These are phyloP conservation scores for Montipora capricornis DNA, from an alignment of 64 coral and sea anemone species.

Conservation along the genomic window DNA sequence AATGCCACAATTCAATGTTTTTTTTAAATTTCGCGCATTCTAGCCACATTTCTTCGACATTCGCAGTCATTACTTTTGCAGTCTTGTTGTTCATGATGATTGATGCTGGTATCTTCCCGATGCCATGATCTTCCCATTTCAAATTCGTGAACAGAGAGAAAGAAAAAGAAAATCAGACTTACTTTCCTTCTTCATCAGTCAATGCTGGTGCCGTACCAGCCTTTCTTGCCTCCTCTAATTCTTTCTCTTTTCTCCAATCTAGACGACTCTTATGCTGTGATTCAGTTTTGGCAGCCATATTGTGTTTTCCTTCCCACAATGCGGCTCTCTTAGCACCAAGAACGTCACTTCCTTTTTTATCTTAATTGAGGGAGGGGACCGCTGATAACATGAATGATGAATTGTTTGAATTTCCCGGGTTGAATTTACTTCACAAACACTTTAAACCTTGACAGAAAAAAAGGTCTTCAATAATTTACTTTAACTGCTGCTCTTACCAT, in stretches of 20 bases:
- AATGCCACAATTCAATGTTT: too few species aligned
- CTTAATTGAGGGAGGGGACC: neutral
- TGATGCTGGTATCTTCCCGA: too few species aligned
- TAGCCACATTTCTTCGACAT: too few species aligned
- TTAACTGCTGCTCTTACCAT: too few species aligned
- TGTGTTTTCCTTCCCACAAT: conserved; percentile 84
- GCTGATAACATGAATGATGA: neutral
- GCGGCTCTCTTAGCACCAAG: neutral
- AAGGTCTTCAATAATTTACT: neutral
- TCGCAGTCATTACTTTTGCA: too few species aligned
- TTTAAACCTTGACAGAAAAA: neutral
- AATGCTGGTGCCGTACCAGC: conserved; percentile 98
- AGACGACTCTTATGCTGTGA: conserved; percentile 91
- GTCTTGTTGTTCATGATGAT: too few species aligned
- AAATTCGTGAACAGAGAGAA: neutral
- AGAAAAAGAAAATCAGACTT: conserved; percentile 12
- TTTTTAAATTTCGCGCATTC: too few species aligned
- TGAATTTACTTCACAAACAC: too few species aligned
- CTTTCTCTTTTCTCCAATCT: conserved; percentile 99
- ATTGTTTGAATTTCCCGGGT: neutral
- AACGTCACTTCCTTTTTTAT: conserved; percentile 16
- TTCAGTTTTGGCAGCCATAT: conserved; percentile 92
- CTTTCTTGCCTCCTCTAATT: conserved; percentile 98
- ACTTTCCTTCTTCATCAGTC: conserved; percentile 99
- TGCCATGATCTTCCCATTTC: too few species aligned